A percentile compares a stretch with the other conserved stretches of the same genome.
These are phyloP conservation scores for Paraescarpia echinospica DNA, from an alignment of 1,140 invertebrate species.

Conservation along the genomic window DNA sequence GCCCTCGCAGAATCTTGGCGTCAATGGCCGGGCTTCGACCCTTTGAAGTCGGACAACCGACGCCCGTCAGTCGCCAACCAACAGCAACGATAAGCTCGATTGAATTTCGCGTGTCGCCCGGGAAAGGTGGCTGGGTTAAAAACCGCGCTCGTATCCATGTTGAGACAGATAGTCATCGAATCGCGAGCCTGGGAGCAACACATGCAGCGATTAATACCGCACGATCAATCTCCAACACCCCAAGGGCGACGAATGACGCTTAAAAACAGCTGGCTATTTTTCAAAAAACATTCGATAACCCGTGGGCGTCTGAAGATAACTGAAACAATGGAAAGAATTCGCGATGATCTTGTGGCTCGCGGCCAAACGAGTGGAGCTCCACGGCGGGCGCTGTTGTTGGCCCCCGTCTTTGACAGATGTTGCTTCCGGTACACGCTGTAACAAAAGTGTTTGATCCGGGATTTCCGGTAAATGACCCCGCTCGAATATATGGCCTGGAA, in stretches of 20 bases:
- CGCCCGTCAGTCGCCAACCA: conserved; percentile 2
- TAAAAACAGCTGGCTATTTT: not conserved
- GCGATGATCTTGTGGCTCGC: not conserved
- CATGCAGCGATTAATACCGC: not conserved
- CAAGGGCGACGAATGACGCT: not conserved
- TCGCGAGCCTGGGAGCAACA: not conserved
- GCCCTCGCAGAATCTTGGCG: not conserved
- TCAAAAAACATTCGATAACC: not conserved
- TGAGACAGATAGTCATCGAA: not conserved
- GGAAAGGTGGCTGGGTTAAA: not conserved
- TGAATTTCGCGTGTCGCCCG: not conserved
- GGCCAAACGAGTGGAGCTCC: not conserved
- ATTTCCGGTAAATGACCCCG: not conserved
- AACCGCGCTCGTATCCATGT: not conserved
- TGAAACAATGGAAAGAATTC: not conserved
- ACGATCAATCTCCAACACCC: not conserved
- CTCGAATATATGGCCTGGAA: not conserved
- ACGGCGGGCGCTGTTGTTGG: not conserved
- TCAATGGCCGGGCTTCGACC: not conserved
- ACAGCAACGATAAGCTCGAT: not conserved
- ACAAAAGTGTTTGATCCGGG: not conserved
- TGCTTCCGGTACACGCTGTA: not conserved
- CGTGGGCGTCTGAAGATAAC: not conserved
- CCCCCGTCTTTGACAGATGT: not conserved
- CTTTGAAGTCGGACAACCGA: not conserved